Evolutionary conservation across 2,888 invertebrate genomes (phyloP).

Genomic region (Acanthosepion lycidas): DNA sequence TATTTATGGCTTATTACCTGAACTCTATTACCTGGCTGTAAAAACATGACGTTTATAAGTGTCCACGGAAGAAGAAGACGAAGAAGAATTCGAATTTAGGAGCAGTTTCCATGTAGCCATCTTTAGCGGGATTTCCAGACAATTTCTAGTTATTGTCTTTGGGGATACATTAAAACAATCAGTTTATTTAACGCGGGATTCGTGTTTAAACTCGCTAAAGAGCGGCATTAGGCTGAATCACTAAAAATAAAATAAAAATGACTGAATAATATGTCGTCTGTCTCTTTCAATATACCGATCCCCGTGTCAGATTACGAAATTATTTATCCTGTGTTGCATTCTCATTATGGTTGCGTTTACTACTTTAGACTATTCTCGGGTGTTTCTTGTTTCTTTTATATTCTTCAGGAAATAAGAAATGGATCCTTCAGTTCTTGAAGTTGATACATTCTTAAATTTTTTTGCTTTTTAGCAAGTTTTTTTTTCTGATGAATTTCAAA

Average conservation of each 20-base stretch:
- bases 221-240: background rate
- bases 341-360: too few species aligned
- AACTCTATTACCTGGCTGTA: background rate
- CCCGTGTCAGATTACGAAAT: too few species aligned
- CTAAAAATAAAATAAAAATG: background rate
- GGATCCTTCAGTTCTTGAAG: too few species aligned
- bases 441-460: too few species aligned
- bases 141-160: background rate
- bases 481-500: too few species aligned
- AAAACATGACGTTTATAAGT: background rate
- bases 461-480: too few species aligned
- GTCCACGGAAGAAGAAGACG: background rate
- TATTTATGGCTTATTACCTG: background rate
- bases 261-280: too few species aligned
- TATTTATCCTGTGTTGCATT: too few species aligned
- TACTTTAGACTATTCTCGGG: too few species aligned
- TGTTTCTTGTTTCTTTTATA: too few species aligned
- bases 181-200: background rate
- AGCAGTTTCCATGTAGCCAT: background rate
- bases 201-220: background rate
- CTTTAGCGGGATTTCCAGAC: background rate
- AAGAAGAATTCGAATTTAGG: background rate
- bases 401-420: too few species aligned
- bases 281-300: too few species aligned
- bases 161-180: background rate